These are phyloP conservation scores for Ctenoplectra terminalis DNA, from an alignment of 1,140 invertebrate species.

Conservation along the genomic window DNA sequence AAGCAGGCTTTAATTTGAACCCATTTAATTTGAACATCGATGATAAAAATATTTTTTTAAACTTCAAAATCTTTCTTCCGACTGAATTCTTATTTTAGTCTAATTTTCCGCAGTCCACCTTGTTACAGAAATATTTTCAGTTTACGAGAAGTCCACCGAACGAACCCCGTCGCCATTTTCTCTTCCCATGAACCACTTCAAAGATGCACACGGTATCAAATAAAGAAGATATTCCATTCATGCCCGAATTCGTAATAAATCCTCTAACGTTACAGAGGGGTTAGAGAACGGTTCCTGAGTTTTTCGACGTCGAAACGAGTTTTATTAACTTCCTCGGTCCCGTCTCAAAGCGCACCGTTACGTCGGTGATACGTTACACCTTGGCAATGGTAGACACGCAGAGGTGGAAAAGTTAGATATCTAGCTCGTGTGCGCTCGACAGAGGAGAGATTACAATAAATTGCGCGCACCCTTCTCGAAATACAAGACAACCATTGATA, in stretches of 20 bases:
- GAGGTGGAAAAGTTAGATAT: conserved; percentile 57
- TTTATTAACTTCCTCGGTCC: conserved; percentile 61
- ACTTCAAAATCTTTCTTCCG: too few species aligned
- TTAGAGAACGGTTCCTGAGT: background rate
- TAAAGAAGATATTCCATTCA: background rate
- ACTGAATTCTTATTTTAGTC: too few species aligned
- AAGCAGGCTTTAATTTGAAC: too few species aligned
- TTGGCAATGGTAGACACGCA: conserved; percentile 17
- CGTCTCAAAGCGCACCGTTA: conserved; percentile 38
- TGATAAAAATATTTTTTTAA: too few species aligned
- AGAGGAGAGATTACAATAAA: conserved; percentile 68
- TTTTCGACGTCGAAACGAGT: conserved; percentile 46
- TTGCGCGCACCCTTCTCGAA: conserved; percentile 70
- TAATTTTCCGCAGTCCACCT: too few species aligned
- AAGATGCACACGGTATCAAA: background rate
- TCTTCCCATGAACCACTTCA: background rate
- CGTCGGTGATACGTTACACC: conserved; percentile 40
- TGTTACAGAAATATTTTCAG: too few species aligned
- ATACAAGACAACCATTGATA: conserved; percentile 65
- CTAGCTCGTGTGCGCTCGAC: conserved; percentile 33
- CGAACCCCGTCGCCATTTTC: conserved; percentile 18
- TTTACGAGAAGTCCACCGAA: too few species aligned
- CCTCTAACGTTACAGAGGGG: conserved; percentile 21
- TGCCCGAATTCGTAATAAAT: conserved; percentile 27
- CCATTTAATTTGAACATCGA: too few species aligned